Percentiles rank a stretch among this genome's conserved stretches.
These are phyloP conservation scores for Bombus cullumanus DNA, from an alignment of 1,140 invertebrate species.

Conservation along the genomic window DNA sequence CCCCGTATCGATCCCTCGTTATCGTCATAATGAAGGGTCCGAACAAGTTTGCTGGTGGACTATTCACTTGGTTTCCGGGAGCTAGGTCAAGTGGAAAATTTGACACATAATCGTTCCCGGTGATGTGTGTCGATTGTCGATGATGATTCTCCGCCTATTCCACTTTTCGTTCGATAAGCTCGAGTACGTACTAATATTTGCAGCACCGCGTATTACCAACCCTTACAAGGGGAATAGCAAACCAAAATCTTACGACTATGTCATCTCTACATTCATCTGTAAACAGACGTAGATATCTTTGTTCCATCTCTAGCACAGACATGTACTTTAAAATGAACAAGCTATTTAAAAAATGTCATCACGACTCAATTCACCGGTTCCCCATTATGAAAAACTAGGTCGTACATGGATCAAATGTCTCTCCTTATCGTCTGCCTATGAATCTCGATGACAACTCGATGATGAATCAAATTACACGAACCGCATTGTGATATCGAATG, in stretches of 20 bases:
- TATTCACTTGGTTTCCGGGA: conserved; percentile 24
- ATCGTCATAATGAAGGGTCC: conserved; percentile 58
- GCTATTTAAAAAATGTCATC: conserved; percentile 2
- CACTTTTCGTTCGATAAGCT: background rate
- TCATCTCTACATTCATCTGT: background rate
- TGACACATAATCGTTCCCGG: conserved; percentile 46
- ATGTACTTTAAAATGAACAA: conserved; percentile 19
- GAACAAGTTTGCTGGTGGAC: conserved; percentile 52
- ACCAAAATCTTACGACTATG: too few species aligned
- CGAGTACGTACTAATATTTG: background rate
- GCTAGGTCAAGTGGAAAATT: conserved; percentile 63
- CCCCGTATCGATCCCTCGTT: conserved; percentile 52
- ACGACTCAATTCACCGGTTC: background rate
- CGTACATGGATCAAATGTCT: background rate
- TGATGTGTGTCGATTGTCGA: background rate
- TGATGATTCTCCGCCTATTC: conserved; percentile 7
- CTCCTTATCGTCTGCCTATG: background rate
- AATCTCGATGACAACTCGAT: conserved; percentile 27
- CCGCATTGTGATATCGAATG: conserved; percentile 54
- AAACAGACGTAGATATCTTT: background rate
- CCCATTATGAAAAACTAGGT: background rate
- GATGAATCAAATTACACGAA: conserved; percentile 62
- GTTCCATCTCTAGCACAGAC: too few species aligned
- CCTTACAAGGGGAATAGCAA: too few species aligned
- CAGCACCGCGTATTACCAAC: background rate